These are phyloP conservation scores for Piliocolobus tephrosceles DNA, from an alignment of 2,113 vertebrate genomes.

Conservation along the genomic window DNA sequence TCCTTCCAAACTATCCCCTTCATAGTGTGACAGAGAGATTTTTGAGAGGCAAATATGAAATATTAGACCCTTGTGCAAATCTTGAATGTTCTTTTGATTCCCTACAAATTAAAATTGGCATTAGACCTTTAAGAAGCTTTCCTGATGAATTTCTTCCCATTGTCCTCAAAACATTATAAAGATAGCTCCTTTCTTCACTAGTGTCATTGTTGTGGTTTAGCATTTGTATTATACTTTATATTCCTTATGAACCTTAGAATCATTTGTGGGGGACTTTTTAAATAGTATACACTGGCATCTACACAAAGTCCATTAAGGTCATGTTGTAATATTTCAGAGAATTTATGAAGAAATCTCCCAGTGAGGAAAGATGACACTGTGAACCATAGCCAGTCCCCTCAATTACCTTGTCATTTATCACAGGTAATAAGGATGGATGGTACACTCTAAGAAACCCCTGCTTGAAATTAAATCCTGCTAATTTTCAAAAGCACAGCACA, in stretches of 20 bases:
- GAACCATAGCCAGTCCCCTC: not conserved
- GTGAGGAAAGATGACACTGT: not conserved
- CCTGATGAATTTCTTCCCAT: not conserved
- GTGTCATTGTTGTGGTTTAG: not conserved
- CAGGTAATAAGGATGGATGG: not conserved
- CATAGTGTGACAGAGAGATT: not conserved
- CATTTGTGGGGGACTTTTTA: not conserved
- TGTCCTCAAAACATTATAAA: not conserved
- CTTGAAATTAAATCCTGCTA: not conserved
- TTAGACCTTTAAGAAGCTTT: not conserved
- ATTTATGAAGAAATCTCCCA: not conserved
- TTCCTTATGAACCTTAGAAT: not conserved
- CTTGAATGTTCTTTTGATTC: not conserved
- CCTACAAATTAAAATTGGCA: not conserved
- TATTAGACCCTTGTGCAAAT: not conserved
- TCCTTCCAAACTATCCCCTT: not conserved
- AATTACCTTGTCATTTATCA: not conserved
- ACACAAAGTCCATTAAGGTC: not conserved
- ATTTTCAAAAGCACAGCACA: not conserved
- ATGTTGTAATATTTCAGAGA: not conserved
- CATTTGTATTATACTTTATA: not conserved
- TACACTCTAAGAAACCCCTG: not conserved
- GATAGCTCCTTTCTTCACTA: not conserved
- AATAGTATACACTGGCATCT: not conserved
- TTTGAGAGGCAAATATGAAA: not conserved